Evolutionary conservation across 2,113 vertebrate genomes (phyloP), one percentile per base, ranked within the genome.

Genomic region (Willisornis vidua): DNA sequence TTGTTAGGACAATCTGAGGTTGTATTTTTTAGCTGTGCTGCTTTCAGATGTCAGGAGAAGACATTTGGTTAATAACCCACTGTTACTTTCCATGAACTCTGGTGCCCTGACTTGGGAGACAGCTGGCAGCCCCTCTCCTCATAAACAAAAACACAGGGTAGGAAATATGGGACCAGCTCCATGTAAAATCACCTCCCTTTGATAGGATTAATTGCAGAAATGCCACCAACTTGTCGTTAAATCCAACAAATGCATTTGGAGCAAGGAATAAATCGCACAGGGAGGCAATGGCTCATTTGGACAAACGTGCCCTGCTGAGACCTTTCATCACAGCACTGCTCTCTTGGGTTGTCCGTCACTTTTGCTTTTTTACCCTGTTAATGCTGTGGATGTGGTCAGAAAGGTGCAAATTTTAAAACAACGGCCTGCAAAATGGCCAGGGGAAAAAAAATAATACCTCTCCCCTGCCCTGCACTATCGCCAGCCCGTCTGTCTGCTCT

Each of bases 121-220:
- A 93, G 58, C 74, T 87, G 66, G 54, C 79, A 87, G 67, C 51
- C 81, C 43, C 51, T 88, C 78, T 91, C 75, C 72, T 72, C 63
- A 54, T 91, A 93, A 93, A 86, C 83, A 85, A 92, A 87, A 95
- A 46, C 29, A 63, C 23, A 61, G 84, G 28, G 46, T 65, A 89
- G 84, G 87, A 96, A 88, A 91, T 91, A 92, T 4, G 8, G 77
- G 78, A 54, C 68, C 66, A 75, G 28, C 33, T 81, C 88, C 2
- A 0, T 71, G 80, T 87, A 90, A 93, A 90, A 95, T 89, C 41
- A 75, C 70, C 67, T 95, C 68, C 35, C 54, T 93, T 89, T 92
- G 78, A 90, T 86, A 87, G 89, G 89, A 93, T 92, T 96, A 95
- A 96, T 97, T 96, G 92, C 94, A 94, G 79, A 87, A 93, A 78